phyloP scores from a whole-genome alignment of 2,113 vertebrate species.

The Trachemys scripta region DNA sequence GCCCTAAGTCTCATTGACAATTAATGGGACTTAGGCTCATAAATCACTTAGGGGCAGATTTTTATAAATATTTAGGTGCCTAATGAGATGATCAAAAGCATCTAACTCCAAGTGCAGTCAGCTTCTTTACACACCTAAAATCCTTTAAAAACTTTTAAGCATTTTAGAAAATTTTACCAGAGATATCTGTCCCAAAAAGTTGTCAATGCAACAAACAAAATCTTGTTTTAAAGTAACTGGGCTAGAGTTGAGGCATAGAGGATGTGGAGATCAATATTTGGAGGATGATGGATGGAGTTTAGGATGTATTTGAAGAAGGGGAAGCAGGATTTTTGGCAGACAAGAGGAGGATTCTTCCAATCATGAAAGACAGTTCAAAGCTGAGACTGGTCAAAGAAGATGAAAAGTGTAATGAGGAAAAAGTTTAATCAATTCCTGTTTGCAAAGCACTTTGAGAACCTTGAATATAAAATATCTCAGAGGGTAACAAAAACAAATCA shows the following conservation, averaged over 20 bases:
- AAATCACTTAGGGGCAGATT: neutral
- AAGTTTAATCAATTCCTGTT: too few species aligned
- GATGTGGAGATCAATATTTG: neutral
- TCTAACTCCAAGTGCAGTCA: neutral
- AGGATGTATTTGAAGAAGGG: neutral
- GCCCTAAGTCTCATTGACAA: neutral
- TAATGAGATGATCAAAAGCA: neutral
- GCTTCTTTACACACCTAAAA: neutral
- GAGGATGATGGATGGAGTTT: neutral
- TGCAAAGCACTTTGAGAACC: neutral
- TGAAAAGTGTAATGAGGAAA: neutral
- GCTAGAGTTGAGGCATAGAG: neutral
- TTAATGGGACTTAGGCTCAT: neutral
- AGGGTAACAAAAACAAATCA: too few species aligned
- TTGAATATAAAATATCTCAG: neutral
- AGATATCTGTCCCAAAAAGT: neutral
- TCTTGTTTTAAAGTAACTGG: neutral
- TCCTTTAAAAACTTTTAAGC: neutral
- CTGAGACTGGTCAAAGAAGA: neutral
- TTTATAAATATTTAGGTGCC: neutral
- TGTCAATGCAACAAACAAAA: neutral
- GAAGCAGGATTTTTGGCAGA: neutral
- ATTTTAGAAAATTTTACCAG: neutral
- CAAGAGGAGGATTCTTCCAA: neutral
- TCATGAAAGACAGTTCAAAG: neutral